Conservation (phyloP, 2,888 invertebrate genomes). For the Coleophora flavipennella region DNA sequence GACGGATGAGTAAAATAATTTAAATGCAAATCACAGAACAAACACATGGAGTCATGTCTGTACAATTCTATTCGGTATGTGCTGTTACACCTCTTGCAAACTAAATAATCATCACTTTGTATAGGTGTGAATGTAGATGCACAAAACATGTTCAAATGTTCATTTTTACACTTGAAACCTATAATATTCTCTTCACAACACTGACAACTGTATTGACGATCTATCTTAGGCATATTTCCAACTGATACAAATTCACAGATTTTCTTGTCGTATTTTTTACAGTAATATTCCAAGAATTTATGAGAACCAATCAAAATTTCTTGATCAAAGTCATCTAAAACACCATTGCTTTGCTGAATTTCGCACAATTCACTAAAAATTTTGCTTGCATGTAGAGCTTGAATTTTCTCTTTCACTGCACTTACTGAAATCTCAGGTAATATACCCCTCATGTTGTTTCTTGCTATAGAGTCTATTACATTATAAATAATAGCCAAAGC, state of each 20-base stretch:
- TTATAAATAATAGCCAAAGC: conserved; percentile 31
- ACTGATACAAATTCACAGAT: conserved; percentile 1
- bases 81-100: conserved; percentile 38
- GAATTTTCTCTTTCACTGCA: conserved; percentile 39
- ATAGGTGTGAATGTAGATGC: conserved; percentile 47
- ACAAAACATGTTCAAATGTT: conserved; percentile 53
- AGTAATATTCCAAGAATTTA: conserved; percentile 39
- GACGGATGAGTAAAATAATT: conserved; percentile 5
- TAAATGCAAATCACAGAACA: conserved; percentile 49
- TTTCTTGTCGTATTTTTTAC: conserved; percentile 30
- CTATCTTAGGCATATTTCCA: conserved; percentile 11
- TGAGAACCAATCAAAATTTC: conserved; percentile 33
- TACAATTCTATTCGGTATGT: conserved; percentile 37
- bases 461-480: conserved; percentile 27
- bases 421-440: conserved; percentile 40
- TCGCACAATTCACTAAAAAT: conserved; percentile 24
- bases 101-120: conserved; percentile 35
- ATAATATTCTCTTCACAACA: conserved; percentile 41
- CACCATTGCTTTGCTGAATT: conserved; percentile 17
- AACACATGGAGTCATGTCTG: conserved; percentile 33
- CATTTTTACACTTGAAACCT: conserved; percentile 37
- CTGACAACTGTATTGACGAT: conserved; percentile 36
- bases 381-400: conserved; percentile 31
- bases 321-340: conserved; percentile 23
- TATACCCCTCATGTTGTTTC: conserved; percentile 15